A percentile compares a stretch with the other conserved stretches of the same genome.
Conservation (phyloP, 2,888 invertebrate genomes). For the Yponomeuta evonymella region DNA sequence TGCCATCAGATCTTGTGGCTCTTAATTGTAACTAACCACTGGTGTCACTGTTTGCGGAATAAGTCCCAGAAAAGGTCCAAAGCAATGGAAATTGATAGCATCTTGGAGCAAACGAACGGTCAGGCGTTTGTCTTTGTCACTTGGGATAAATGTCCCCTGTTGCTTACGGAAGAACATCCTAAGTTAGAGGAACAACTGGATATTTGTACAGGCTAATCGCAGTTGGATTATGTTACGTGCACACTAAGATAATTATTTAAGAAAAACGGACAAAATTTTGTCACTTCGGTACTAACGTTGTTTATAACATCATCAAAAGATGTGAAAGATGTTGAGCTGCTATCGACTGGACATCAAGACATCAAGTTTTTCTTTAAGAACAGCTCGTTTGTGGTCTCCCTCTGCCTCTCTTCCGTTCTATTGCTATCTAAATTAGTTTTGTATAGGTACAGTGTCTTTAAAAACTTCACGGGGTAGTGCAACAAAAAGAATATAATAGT, state of each 20-base stretch:
- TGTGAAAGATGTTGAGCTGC: no score
- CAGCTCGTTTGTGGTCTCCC: no score
- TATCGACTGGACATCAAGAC: no score
- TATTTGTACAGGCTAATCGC: not conserved
- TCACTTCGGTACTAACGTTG: not conserved
- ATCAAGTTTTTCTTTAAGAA: no score
- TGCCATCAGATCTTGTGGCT: not conserved
- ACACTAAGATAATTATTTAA: not conserved
- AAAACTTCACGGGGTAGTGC: no score
- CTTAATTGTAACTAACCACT: slow-evolving; percentile 1
- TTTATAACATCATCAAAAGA: no score
- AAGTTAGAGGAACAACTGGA: not conserved
- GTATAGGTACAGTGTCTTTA: no score
- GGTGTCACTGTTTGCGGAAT: not conserved
- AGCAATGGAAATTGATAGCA: not conserved
- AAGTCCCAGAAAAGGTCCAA: not conserved
- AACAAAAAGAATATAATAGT: no score
- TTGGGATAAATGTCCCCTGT: not conserved
- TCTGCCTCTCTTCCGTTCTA: no score
- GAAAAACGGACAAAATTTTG: not conserved
- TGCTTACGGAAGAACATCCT: not conserved
- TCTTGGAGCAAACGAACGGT: not conserved
- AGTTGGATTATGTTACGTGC: not conserved
- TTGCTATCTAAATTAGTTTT: no score
- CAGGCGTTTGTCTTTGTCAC: not conserved